A percentile compares a stretch with the other conserved stretches of the same genome.
These are phyloP conservation scores for Polypedilum pembai DNA, from an alignment of 1,140 invertebrate species.

Conservation along the genomic window DNA sequence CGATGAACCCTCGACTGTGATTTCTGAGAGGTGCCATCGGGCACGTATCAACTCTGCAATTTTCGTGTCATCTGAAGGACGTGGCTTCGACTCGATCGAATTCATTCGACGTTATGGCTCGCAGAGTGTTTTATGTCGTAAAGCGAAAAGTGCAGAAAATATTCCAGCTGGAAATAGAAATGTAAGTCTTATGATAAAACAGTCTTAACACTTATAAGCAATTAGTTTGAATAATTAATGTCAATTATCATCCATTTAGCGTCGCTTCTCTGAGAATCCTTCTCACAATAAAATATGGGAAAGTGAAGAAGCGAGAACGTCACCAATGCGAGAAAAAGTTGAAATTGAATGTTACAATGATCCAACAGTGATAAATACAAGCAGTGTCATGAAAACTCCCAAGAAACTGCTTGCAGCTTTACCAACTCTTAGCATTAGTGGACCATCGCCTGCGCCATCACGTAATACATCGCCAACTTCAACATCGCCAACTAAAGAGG, in stretches of 20 bases:
- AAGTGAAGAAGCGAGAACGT: conserved; percentile 15
- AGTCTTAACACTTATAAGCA: neutral
- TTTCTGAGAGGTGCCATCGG: conserved; percentile 50
- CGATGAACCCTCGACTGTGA: conserved; percentile 42
- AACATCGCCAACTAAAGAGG: neutral
- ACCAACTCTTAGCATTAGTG: conserved; percentile 66
- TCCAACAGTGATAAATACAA: neutral
- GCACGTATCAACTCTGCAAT: conserved; percentile 70
- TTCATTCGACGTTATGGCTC: conserved; percentile 67
- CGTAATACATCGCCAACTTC: neutral
- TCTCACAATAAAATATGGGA: neutral
- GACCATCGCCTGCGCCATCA: conserved; percentile 59
- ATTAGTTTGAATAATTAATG: neutral
- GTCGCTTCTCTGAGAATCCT: conserved; percentile 16
- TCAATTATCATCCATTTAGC: too few species aligned
- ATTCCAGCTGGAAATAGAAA: conserved; percentile 46
- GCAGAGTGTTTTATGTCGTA: conserved; percentile 66
- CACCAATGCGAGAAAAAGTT: neutral
- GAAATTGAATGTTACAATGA: neutral
- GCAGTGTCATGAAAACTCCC: neutral
- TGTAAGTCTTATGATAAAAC: conserved; percentile 32
- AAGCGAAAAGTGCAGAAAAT: conserved; percentile 65
- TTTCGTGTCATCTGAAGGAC: conserved; percentile 61
- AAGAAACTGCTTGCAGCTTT: conserved; percentile 52
- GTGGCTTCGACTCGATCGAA: conserved; percentile 64